Evolutionary conservation across 2,797 vertebrate species (phyloP).

Genomic region (Danio choprae): DNA sequence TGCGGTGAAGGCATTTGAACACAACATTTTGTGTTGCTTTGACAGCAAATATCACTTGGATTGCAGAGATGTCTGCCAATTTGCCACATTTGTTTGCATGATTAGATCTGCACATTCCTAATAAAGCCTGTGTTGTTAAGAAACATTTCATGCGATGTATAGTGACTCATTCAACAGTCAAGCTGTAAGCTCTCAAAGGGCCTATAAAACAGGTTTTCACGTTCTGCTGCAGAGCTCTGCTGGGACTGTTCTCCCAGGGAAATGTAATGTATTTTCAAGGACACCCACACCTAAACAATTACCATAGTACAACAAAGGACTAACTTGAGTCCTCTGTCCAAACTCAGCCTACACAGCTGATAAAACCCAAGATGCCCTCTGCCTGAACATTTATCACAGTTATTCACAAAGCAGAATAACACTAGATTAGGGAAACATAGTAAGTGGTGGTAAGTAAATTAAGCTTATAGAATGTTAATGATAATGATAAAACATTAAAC

Average conservation of each 20-base stretch:
- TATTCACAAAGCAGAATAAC: background rate
- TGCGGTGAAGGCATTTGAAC: no score
- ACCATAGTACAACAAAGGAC: conserved; percentile 17
- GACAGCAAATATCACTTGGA: background rate
- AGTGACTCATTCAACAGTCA: conserved; percentile 8
- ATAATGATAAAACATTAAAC: background rate
- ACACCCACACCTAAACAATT: conserved; percentile 5
- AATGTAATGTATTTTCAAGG: conserved; percentile 22
- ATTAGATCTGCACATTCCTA: conserved; percentile 11
- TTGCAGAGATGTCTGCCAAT: background rate
- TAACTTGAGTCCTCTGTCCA: conserved; percentile 14
- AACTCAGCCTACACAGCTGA: background rate
- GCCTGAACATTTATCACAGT: conserved; percentile 15
- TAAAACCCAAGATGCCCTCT: background rate
- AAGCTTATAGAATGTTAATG: background rate
- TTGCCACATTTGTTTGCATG: background rate
- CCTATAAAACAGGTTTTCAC: conserved; percentile 5
- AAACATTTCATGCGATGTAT: conserved; percentile 3
- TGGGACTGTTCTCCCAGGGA: background rate
- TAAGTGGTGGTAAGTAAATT: background rate
- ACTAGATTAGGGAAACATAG: background rate
- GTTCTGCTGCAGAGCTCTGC: background rate
- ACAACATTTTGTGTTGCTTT: background rate
- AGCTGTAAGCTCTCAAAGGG: conserved; percentile 12
- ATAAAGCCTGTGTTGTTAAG: background rate